Percentiles rank a stretch among this genome's conserved stretches.
phyloP scores from a whole-genome alignment of 2,888 invertebrate genomes.

The Alloscopus bannaensis region DNA sequence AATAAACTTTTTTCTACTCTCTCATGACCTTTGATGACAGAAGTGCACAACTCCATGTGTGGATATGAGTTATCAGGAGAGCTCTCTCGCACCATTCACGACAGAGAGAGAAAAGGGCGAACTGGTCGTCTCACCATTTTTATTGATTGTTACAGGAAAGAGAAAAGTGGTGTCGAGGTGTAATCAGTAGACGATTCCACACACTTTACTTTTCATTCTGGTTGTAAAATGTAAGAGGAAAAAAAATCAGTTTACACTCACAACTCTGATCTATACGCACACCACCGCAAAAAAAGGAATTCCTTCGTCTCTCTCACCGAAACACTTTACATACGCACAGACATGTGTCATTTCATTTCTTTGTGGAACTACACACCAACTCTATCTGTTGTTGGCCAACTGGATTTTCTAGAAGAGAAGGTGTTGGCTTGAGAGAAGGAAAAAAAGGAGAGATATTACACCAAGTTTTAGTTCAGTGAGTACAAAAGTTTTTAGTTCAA shows the following conservation, averaged over 20 bases:
- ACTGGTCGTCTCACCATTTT: slow-evolving; percentile 38
- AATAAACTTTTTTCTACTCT: slow-evolving; percentile 1
- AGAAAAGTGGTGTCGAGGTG: slow-evolving; percentile 39
- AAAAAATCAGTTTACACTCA: too few relatives aligned
- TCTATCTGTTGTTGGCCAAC: too few relatives aligned
- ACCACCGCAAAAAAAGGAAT: too few relatives aligned
- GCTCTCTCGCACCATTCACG: too few relatives aligned
- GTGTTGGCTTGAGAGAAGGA: slow-evolving; percentile 1
- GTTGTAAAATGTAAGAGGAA: too few relatives aligned
- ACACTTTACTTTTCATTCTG: slow-evolving; percentile 21
- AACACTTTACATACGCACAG: too few relatives aligned
- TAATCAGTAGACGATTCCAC: slow-evolving; percentile 37
- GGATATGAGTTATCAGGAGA: slow-evolving; percentile 17
- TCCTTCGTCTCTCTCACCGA: too few relatives aligned
- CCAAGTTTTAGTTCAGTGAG: slow-evolving; percentile 54
- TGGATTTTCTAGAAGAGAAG: not conserved
- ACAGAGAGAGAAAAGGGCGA: slow-evolving; percentile 10
- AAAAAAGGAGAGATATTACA: slow-evolving; percentile 30
- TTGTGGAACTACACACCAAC: too few relatives aligned
- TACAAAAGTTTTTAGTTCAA: slow-evolving; percentile 61
- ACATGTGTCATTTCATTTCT: too few relatives aligned
- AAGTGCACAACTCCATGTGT: too few relatives aligned
- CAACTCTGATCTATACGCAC: too few relatives aligned
- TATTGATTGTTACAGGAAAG: slow-evolving; percentile 43
- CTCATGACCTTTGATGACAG: too few relatives aligned